phyloP scores from a whole-genome alignment of 1,140 invertebrate genomes.

The Camponotus floridanus region DNA sequence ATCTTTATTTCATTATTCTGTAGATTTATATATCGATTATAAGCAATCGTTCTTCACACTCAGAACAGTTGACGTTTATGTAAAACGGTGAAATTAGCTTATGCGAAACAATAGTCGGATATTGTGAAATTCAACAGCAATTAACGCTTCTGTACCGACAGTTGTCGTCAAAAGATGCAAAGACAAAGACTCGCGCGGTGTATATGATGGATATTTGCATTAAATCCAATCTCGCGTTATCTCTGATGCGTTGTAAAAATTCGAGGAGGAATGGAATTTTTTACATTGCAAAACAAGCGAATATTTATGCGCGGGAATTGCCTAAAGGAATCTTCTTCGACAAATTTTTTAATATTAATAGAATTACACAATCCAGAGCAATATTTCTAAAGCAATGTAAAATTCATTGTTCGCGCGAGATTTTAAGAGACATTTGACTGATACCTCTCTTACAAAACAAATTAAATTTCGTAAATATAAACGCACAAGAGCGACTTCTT shows the following conservation, averaged over 20 bases:
- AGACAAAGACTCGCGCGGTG: slow-evolving; percentile 28
- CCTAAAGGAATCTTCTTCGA: neutral
- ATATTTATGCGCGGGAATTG: neutral
- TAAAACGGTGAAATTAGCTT: slow-evolving; percentile 25
- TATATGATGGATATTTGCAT: slow-evolving; percentile 35
- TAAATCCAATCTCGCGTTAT: slow-evolving; percentile 37
- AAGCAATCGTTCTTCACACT: neutral
- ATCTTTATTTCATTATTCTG: slow-evolving; percentile 20
- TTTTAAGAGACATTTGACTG: slow-evolving; percentile 16
- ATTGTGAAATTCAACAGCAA: slow-evolving; percentile 38
- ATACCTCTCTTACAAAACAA: slow-evolving; percentile 31
- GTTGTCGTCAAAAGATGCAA: slow-evolving; percentile 23
- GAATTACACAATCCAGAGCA: neutral
- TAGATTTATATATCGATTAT: neutral
- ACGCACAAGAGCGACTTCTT: slow-evolving; percentile 3
- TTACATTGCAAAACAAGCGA: slow-evolving; percentile 25
- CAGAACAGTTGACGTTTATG: no score
- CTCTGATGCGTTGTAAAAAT: slow-evolving; percentile 22
- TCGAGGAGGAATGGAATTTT: slow-evolving; percentile 10
- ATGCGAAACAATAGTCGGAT: slow-evolving; percentile 25
- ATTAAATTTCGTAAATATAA: slow-evolving; percentile 55
- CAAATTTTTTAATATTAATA: slow-evolving; percentile 43
- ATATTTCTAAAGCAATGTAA: neutral
- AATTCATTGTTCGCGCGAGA: slow-evolving; percentile 14
- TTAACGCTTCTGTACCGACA: slow-evolving; percentile 26